Conservation (phyloP, 2,888 invertebrate genomes). For the Hyalella azteca region DNA sequence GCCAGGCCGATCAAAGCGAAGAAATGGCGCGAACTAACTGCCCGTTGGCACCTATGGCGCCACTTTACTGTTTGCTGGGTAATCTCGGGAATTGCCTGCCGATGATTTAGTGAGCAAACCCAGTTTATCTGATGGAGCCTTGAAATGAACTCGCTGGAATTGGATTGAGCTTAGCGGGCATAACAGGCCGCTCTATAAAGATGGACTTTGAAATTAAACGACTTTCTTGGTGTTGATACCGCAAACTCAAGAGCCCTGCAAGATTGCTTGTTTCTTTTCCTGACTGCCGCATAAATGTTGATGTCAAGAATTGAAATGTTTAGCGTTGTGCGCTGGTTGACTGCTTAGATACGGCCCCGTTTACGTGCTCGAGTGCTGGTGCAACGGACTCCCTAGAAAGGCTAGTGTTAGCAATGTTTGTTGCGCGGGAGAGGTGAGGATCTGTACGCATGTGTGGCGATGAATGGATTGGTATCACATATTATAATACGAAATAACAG, state of each 20-base stretch:
- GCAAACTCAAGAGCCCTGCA: conserved; percentile 22
- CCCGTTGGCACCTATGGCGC: conserved; percentile 33
- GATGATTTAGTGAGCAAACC: conserved; percentile 37
- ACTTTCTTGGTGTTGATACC: conserved; percentile 30
- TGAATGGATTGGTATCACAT: no score
- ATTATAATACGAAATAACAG: no score
- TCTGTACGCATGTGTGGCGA: no score
- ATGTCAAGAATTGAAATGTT: conserved; percentile 35
- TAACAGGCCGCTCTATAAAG: conserved; percentile 32
- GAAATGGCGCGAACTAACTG: conserved; percentile 34
- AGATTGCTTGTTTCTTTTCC: conserved; percentile 33
- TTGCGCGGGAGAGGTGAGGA: no score
- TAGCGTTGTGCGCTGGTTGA: no score
- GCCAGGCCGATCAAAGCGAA: conserved; percentile 29
- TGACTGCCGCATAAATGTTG: conserved; percentile 23
- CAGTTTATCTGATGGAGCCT: conserved; percentile 30
- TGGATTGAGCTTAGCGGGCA: conserved; percentile 35
- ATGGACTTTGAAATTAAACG: conserved; percentile 30
- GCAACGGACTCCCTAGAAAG: no score
- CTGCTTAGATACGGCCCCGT: no score
- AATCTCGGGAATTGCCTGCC: conserved; percentile 36
- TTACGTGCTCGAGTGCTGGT: no score
- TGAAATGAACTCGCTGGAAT: conserved; percentile 33
- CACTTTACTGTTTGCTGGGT: conserved; percentile 37
- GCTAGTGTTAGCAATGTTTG: no score